Base-by-base conservation (phyloP, 1,140 invertebrate genomes). In the Capitella teleta region DNA sequence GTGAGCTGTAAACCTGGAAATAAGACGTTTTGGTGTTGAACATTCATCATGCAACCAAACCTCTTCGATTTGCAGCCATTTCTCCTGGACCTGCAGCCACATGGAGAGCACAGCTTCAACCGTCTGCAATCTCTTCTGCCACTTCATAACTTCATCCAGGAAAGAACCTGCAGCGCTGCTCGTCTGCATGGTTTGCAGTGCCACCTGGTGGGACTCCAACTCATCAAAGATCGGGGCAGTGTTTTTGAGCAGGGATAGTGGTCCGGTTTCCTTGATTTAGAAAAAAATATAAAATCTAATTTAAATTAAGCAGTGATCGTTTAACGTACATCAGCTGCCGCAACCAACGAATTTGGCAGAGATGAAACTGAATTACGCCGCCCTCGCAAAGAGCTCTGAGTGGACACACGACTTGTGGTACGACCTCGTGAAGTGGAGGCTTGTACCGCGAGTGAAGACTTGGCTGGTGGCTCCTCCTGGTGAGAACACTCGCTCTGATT, bases 81-180 rank as follows among this genome's bases (percentile, higher is more conserved):
- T 67, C 26, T 69, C 62, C 55, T 73, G 70, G 1, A 70, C 69
- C 12, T 68, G 61, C 24, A 71, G 54, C 70, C 70, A 73, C 5
- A 57, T 57, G 6, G 59, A 58, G 5, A 73, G 54, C 10, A 72
- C 67, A 32, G 62, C 63, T 53, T 73, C 70, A 32, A 73, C 69
- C 21, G 61, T 68, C 56, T 70, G 67, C 12, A 73, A 57, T 12
- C 58, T 52, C 49, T 67, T 68, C 58, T 73, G 68, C 70, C 70
- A 73, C 54, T 72, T 73, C 8, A 68, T 53, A 12, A 73, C 67
- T 38, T 72, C 70, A 53, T 73, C 70, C 30, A 68, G 55, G 56
- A 72, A 73, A 6, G 66, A 66, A 0, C 69, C 69, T 5, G 68
- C 68, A 21, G 66, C 61, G 54, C 60, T 63, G 61, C 61, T 68